phyloP scores from a whole-genome alignment of 2,113 vertebrate species.

The Gallinago undulata region DNA sequence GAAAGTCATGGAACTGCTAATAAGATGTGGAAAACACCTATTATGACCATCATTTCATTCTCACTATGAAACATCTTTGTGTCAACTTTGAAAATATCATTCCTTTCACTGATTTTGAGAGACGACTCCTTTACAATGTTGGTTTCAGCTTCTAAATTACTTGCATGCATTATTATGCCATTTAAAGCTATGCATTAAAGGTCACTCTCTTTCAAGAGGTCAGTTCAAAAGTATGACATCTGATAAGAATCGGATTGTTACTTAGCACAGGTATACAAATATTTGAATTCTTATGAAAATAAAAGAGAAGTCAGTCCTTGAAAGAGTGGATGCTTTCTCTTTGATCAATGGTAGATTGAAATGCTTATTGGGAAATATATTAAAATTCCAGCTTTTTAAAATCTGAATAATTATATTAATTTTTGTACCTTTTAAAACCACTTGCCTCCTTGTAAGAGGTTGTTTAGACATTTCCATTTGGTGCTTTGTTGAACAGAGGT shows the following conservation, averaged over 20 bases:
- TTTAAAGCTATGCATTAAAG: not conserved
- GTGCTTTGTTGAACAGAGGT: not conserved
- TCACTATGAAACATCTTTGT: not conserved
- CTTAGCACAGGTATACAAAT: not conserved
- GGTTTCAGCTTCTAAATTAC: not conserved
- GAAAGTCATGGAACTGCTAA: not conserved
- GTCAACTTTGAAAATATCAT: not conserved
- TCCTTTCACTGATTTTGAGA: conserved; percentile 1
- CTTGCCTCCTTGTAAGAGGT: not conserved
- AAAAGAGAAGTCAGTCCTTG: not conserved
- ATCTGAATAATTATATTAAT: not conserved
- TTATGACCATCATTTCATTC: not conserved
- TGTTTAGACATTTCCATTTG: not conserved
- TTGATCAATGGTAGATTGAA: not conserved
- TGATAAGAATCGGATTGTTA: not conserved
- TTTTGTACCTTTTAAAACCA: not conserved
- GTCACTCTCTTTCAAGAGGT: not conserved
- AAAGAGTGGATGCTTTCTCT: not conserved
- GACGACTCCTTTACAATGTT: not conserved
- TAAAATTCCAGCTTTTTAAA: not conserved
- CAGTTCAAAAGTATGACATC: not conserved
- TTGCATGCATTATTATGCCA: not conserved
- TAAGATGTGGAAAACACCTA: not conserved
- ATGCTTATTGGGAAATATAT: not conserved
- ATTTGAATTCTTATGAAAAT: not conserved